Percentiles rank a stretch among this genome's conserved stretches.
Conservation (phyloP, 2,797 vertebrate species). For the Arctocebus calabarensis region DNA sequence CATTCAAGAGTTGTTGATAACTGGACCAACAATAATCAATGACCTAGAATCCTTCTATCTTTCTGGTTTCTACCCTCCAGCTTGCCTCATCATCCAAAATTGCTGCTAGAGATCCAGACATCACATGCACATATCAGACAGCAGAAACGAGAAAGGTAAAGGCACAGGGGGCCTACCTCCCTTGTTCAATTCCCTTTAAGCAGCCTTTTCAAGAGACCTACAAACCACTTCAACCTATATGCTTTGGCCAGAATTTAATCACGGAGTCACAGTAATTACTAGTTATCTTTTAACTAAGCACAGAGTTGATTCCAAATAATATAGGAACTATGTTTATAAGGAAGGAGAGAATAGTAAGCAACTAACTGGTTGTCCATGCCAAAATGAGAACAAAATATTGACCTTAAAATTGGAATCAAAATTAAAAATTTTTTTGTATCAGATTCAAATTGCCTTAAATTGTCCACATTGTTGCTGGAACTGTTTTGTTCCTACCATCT, state of each 20-base stretch:
- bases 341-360: neutral
- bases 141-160: neutral
- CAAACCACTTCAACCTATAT: neutral
- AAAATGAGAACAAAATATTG: neutral
- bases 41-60: neutral
- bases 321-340: neutral
- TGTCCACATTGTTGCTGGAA: neutral
- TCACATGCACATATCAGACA: neutral
- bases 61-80: neutral
- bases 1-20: neutral
- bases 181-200: neutral
- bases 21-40: neutral
- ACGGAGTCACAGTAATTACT: neutral
- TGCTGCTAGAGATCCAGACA: neutral
- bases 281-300: neutral
- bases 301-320: neutral
- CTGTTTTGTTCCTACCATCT: neutral
- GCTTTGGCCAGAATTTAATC: neutral
- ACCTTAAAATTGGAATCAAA: slow-evolving; percentile 1
- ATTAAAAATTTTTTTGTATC: neutral
- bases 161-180: neutral
- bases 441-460: neutral
- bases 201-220: neutral
- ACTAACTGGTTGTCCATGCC: neutral
- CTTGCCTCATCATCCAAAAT: neutral